These are phyloP conservation scores for Psilopsiagon aurifrons DNA, from an alignment of 2,113 vertebrate species.

Conservation along the genomic window DNA sequence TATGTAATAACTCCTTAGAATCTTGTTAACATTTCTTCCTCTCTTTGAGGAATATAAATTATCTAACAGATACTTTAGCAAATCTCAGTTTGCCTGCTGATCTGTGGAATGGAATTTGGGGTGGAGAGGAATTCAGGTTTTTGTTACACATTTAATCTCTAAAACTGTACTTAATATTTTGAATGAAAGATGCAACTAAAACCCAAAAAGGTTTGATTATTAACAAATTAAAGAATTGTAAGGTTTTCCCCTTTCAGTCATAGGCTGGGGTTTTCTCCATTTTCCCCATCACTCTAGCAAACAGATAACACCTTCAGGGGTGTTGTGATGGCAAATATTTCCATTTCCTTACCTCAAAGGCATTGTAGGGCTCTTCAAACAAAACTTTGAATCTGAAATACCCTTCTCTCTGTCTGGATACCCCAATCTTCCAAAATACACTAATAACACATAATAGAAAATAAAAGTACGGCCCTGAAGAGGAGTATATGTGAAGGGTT, in stretches of 20 bases:
- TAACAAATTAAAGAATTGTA: not conserved
- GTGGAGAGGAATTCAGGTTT: not conserved
- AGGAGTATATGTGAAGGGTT: not conserved
- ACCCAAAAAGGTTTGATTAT: not conserved
- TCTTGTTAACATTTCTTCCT: not conserved
- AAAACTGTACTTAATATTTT: not conserved
- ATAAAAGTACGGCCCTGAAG: not conserved
- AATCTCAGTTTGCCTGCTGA: not conserved
- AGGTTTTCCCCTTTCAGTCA: not conserved
- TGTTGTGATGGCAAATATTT: not conserved
- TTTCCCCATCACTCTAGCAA: not conserved
- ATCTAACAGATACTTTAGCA: not conserved
- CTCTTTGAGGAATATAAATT: not conserved
- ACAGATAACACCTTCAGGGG: not conserved
- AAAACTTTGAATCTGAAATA: not conserved
- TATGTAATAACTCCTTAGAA: not conserved
- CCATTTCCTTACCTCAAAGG: not conserved
- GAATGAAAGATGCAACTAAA: not conserved
- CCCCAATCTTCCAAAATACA: not conserved
- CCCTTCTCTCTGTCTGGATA: not conserved
- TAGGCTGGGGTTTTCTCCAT: not conserved
- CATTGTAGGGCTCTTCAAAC: not conserved
- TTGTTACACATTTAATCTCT: not conserved
- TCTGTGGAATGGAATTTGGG: not conserved
- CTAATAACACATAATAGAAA: accelerated